Conservation (phyloP, 2,113 vertebrate genomes). For the Rhynchomys soricoides region DNA sequence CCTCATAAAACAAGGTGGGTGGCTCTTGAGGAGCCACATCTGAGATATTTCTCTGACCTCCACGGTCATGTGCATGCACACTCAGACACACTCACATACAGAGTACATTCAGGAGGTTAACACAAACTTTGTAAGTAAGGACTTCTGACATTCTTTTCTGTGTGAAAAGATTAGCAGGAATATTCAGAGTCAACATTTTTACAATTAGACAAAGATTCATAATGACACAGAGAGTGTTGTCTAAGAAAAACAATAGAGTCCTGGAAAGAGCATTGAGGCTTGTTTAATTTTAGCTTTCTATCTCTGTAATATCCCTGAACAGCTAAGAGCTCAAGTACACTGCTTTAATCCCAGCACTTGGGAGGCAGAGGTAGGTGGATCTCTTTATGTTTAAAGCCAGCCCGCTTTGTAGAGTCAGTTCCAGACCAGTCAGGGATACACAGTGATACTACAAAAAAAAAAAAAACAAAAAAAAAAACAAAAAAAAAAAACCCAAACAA, state of each 20-base stretch:
- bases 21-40: background rate
- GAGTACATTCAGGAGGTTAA: background rate
- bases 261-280: background rate
- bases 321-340: background rate
- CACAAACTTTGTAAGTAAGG: background rate
- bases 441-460: background rate
- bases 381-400: background rate
- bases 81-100: background rate
- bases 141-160: background rate
- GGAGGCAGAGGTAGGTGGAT: background rate
- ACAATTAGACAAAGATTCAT: background rate
- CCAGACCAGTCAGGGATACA: background rate
- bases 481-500: no score
- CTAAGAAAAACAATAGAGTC: background rate
- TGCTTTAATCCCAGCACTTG: background rate
- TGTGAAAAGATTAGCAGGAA: constrained; percentile 33
- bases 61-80: background rate
- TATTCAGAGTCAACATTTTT: constrained; percentile 16
- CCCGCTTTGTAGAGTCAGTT: background rate
- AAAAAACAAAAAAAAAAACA: background rate
- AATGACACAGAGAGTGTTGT: background rate
- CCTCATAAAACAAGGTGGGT: background rate
- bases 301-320: background rate
- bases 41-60: background rate
- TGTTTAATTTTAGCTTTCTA: background rate